A percentile compares a stretch with the other conserved stretches of the same genome.
These are phyloP conservation scores for Rallus limicola DNA, from an alignment of 2,113 vertebrate genomes.

Conservation along the genomic window DNA sequence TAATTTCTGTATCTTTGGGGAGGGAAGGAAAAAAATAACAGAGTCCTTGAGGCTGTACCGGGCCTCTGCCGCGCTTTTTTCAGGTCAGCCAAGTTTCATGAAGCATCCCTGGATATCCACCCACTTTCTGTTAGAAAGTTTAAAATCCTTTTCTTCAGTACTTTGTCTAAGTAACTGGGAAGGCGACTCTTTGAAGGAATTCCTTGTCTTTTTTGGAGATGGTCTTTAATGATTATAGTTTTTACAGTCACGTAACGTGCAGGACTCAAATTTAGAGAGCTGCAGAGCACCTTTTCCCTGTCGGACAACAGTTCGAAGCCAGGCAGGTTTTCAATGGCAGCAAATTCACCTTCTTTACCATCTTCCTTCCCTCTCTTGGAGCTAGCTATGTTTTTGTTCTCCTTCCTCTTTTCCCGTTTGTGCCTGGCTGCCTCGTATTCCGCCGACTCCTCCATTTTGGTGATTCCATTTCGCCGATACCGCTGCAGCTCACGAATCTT, in stretches of 20 bases:
- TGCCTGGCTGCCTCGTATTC: slow-evolving; percentile 95
- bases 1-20: slow-evolving; percentile 25
- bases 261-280: slow-evolving; percentile 90
- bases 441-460: slow-evolving; percentile 90
- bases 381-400: slow-evolving; percentile 84
- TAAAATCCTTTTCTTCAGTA: slow-evolving; percentile 94
- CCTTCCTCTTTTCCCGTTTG: slow-evolving; percentile 94
- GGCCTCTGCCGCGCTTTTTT: background rate
- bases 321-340: slow-evolving; percentile 91
- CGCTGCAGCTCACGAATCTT: slow-evolving; percentile 96
- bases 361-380: slow-evolving; percentile 90
- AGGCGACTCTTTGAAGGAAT: slow-evolving; percentile 95
- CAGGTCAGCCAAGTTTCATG: slow-evolving; percentile 72
- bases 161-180: slow-evolving; percentile 94
- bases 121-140: slow-evolving; percentile 96
- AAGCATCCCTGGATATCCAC: slow-evolving; percentile 94
- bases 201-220: slow-evolving; percentile 95
- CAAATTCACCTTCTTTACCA: slow-evolving; percentile 89
- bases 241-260: slow-evolving; percentile 95
- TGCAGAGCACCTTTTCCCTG: slow-evolving; percentile 94
- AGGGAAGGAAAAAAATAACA: background rate
- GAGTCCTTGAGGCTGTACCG: background rate
- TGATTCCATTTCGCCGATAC: slow-evolving; percentile 93
- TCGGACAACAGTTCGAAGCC: slow-evolving; percentile 95
- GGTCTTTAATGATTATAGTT: slow-evolving; percentile 97